Conservation (phyloP, 2,797 vertebrate genomes). For the Rhinophrynus dorsalis region DNA sequence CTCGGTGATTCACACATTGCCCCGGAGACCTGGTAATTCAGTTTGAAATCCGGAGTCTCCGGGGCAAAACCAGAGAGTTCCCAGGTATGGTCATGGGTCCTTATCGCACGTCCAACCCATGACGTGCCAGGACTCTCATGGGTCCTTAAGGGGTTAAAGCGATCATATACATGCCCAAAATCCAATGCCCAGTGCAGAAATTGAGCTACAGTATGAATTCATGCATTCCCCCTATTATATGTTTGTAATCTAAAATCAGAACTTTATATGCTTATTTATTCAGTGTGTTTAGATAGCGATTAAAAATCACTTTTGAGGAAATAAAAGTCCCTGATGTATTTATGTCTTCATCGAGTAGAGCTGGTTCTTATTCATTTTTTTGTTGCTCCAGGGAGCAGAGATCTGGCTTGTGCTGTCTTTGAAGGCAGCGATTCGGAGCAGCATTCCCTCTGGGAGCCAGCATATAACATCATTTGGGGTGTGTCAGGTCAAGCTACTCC, state of each 20-base stretch:
- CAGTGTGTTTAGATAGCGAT: not conserved
- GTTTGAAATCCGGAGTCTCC: too few species aligned
- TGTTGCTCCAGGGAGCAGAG: not conserved
- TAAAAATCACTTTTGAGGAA: not conserved
- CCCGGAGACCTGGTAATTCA: too few species aligned
- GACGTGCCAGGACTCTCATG: too few species aligned
- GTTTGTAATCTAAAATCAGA: not conserved
- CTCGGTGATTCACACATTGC: too few species aligned
- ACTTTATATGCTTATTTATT: not conserved
- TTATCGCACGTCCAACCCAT: too few species aligned
- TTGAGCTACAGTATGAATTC: too few species aligned
- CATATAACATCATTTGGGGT: conserved; percentile 47
- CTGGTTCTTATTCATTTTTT: not conserved
- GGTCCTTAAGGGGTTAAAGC: too few species aligned
- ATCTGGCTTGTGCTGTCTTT: not conserved
- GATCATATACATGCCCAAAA: too few species aligned
- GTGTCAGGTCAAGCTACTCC: conserved; percentile 47
- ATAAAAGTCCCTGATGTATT: not conserved
- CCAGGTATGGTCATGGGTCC: too few species aligned
- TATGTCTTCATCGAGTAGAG: not conserved
- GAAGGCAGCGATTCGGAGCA: conserved; percentile 12
- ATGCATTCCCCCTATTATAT: too few species aligned
- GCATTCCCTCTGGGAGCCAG: conserved; percentile 38
- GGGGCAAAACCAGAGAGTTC: too few species aligned
- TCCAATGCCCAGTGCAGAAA: too few species aligned